A percentile compares a stretch with the other conserved stretches of the same genome.
phyloP scores from a whole-genome alignment of 2,797 vertebrate species.

The Acomys russatus region DNA sequence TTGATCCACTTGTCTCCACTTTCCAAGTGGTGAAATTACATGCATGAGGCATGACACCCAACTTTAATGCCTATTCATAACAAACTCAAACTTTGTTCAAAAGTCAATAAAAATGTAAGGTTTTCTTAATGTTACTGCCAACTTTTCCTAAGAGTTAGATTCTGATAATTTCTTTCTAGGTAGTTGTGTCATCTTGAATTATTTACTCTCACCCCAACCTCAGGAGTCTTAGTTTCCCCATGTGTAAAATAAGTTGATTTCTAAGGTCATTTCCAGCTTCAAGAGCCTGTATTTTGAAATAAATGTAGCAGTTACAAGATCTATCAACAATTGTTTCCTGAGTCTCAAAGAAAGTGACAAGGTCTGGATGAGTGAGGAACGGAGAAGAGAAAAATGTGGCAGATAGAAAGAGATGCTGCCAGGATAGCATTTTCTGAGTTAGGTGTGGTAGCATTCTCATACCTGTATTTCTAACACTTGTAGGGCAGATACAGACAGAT shows the following conservation, averaged over 20 bases:
- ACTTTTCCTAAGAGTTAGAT: background rate
- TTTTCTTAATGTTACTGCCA: background rate
- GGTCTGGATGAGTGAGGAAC: background rate
- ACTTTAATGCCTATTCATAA: background rate
- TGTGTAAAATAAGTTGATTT: conserved; percentile 24
- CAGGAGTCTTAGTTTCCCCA: background rate
- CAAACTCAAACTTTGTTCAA: background rate
- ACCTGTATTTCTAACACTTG: background rate
- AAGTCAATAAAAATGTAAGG: background rate
- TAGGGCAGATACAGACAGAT: background rate
- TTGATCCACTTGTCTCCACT: background rate
- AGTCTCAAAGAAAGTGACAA: background rate
- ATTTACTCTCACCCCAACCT: background rate
- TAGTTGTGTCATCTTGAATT: background rate
- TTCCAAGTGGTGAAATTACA: background rate
- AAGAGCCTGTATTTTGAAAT: conserved; percentile 13
- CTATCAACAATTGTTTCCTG: background rate
- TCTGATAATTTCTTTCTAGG: background rate
- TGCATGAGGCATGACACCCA: background rate
- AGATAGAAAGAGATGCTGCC: background rate
- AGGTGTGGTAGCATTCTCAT: background rate
- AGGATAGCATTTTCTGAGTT: background rate
- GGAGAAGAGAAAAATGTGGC: background rate
- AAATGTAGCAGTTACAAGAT: background rate
- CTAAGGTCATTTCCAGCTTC: background rate